Conservation (phyloP, 2,888 invertebrate genomes). For the Resseliella maxima region DNA sequence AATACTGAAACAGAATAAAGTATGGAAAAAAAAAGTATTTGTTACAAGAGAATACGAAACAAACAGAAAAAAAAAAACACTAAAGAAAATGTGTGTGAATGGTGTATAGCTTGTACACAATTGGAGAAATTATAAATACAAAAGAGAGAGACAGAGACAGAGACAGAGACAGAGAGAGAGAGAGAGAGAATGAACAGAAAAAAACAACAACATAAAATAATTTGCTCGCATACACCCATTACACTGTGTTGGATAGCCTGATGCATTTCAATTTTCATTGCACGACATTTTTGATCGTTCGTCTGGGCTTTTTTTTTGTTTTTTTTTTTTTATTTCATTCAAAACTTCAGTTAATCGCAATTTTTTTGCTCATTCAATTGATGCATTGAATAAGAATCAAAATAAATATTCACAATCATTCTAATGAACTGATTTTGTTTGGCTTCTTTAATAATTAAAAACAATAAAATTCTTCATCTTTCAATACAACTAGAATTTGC, state of each 20-base stretch:
- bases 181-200: neutral
- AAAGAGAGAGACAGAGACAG: neutral
- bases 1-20: conserved; percentile 17
- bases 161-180: neutral
- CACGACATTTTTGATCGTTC: too few species aligned
- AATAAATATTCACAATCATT: too few species aligned
- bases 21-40: neutral
- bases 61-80: neutral
- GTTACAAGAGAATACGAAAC: conserved; percentile 9
- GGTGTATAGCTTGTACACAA: neutral
- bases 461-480: too few species aligned
- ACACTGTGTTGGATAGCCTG: neutral
- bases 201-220: neutral
- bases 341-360: too few species aligned
- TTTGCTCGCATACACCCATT: neutral
- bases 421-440: too few species aligned
- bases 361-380: too few species aligned
- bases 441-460: too few species aligned
- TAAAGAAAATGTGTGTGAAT: conserved; percentile 46
- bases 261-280: conserved; percentile 3
- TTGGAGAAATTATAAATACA: neutral
- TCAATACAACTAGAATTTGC: too few species aligned
- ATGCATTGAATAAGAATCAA: too few species aligned
- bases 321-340: too few species aligned
- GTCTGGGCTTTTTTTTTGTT: too few species aligned